Base-by-base conservation (phyloP, 2,888 invertebrate genomes). In the Taphrorychus bicolor region DNA sequence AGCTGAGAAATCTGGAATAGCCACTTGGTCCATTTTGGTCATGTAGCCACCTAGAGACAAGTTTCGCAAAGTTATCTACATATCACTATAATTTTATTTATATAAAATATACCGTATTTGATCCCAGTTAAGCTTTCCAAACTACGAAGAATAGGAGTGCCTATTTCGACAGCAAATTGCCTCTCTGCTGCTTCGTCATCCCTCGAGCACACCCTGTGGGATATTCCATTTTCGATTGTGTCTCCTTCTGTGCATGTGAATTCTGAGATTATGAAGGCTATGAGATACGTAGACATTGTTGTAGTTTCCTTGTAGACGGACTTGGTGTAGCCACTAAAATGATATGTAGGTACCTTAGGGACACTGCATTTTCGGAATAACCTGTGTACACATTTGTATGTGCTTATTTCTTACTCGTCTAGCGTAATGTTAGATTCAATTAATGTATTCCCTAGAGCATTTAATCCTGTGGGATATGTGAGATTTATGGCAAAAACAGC, bases 261-360 rank as follows among this genome's bases (percentile, higher is more conserved):
- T 77, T 94, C 91, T 0, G 91, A 91, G 11, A 95, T 89, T 0
- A 91, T 87, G 76, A 92, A 93, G 0, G 95, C 95, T 2, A 95
- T 89, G 17, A 95, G 83, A 76, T 96, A 95, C 0, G 94, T 93
- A 11, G 93, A 93, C 94, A 95, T 96, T 19, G 76, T 40, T 1
- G 86, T 86, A 0, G 87, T 83, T 23, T 74, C 83, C 21, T 77
- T 68, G 19, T 82, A 85, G 16, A 41, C 4, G 5, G 68, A 41
- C 22, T 63, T 68, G 14, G 14, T 45, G 45, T 45, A 45, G 17
- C 16, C 17, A 2, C 16, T 23, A 32, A 32, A 49, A 49, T n/a
- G n/a, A n/a, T n/a, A n/a, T n/a, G n/a, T n/a, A n/a, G n/a, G n/a
- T n/a, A n/a, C n/a, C n/a, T n/a, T n/a, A n/a, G n/a, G n/a, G n/a